Conservation (phyloP, 2,113 vertebrate species). For the Muntiacus muntjak region DNA sequence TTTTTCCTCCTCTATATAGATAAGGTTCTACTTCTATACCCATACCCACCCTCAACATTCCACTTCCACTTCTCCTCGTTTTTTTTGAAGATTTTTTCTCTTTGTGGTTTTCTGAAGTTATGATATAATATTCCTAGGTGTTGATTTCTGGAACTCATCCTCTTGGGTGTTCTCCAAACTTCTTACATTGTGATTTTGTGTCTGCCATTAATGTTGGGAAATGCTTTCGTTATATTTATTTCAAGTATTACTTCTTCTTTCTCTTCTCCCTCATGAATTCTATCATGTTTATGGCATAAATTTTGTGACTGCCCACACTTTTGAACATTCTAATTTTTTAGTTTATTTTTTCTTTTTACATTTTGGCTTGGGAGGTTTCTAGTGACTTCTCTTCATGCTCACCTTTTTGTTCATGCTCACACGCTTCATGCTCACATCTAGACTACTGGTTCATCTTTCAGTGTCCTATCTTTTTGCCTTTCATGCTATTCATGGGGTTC, state of each 20-base stretch:
- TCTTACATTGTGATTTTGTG: background rate
- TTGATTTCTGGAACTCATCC: background rate
- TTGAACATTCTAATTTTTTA: background rate
- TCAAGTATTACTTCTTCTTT: background rate
- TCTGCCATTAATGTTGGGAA: background rate
- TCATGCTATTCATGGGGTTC: background rate
- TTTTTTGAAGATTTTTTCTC: background rate
- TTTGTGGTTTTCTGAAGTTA: background rate
- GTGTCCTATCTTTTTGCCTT: background rate
- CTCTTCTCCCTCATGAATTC: background rate
- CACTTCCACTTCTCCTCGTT: background rate
- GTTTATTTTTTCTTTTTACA: background rate
- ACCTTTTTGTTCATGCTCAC: background rate
- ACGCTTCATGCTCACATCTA: background rate
- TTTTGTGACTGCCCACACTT: background rate
- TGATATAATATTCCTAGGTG: background rate
- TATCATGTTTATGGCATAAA: background rate
- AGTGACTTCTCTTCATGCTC: background rate
- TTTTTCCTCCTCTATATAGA: background rate
- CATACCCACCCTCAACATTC: background rate
- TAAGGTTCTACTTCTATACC: background rate
- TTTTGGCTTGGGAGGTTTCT: background rate
- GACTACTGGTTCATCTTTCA: background rate
- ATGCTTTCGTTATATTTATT: background rate
- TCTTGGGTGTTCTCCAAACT: background rate